Conservation (phyloP, 2,888 invertebrate genomes). For the Galeruca laticollis region DNA sequence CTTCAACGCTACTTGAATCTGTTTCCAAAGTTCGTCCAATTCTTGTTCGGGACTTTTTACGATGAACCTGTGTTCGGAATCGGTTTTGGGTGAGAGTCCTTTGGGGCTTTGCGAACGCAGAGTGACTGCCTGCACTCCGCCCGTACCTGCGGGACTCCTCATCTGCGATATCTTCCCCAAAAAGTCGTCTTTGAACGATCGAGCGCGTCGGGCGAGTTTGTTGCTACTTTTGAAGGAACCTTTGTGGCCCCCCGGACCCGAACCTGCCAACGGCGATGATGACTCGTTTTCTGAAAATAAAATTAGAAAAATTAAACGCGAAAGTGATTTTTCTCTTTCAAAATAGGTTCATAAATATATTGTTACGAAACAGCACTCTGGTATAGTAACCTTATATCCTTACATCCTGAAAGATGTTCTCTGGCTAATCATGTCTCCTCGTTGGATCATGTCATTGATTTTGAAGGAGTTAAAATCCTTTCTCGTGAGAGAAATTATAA, state of each 20-base stretch:
- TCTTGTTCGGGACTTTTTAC: constrained; percentile 61
- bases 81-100: constrained; percentile 61
- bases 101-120: constrained; percentile 66
- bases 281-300: constrained; percentile 60
- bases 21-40: constrained; percentile 59
- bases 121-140: constrained; percentile 44
- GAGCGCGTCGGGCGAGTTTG: constrained; percentile 87
- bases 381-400: too few species aligned
- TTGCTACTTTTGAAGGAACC: constrained; percentile 81
- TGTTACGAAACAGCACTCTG: too few species aligned
- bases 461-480: too few species aligned
- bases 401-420: too few species aligned
- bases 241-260: constrained; percentile 77
- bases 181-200: constrained; percentile 93
- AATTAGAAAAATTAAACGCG: constrained; percentile 23
- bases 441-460: too few species aligned
- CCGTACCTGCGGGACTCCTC: constrained; percentile 76
- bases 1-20: constrained; percentile 82
- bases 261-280: constrained; percentile 61
- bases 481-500: too few species aligned
- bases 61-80: constrained; percentile 44
- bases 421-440: too few species aligned
- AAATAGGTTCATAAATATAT: too few species aligned
- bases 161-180: constrained; percentile 89
- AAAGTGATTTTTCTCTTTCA: too few species aligned